A percentile compares a stretch with the other conserved stretches of the same genome.
These are phyloP conservation scores for Encarsia formosa DNA, from an alignment of 2,888 invertebrate species.

Conservation along the genomic window DNA sequence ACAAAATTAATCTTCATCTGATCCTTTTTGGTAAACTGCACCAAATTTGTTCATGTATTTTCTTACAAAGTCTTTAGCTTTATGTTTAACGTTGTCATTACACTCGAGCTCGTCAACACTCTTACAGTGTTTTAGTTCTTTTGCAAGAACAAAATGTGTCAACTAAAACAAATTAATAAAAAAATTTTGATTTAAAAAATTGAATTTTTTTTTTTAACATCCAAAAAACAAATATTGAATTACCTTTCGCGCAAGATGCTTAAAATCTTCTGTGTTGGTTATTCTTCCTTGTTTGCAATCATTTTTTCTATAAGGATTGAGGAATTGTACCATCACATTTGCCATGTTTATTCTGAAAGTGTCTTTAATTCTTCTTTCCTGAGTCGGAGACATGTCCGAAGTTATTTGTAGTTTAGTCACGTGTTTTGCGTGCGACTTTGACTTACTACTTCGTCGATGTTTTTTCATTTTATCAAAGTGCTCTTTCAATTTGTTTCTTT, in stretches of 20 bases:
- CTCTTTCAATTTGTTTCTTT: slow-evolving; percentile 55
- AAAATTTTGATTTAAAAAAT: slow-evolving; percentile 2
- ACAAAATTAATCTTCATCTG: slow-evolving; percentile 57
- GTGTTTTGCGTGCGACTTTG: slow-evolving; percentile 43
- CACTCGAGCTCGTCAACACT: slow-evolving; percentile 80
- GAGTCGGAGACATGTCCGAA: slow-evolving; percentile 54
- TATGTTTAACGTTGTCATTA: slow-evolving; percentile 87
- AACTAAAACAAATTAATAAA: slow-evolving; percentile 59
- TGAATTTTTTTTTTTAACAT: neutral
- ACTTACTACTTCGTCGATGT: slow-evolving; percentile 46
- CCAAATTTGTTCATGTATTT: slow-evolving; percentile 97
- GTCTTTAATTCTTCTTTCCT: slow-evolving; percentile 75
- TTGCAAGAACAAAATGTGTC: slow-evolving; percentile 92
- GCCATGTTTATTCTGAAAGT: slow-evolving; percentile 77
- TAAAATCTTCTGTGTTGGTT: slow-evolving; percentile 85
- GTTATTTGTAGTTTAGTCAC: slow-evolving; percentile 46
- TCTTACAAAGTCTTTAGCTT: slow-evolving; percentile 90
- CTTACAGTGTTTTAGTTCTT: slow-evolving; percentile 88
- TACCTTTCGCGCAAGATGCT: slow-evolving; percentile 90
- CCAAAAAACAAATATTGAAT: neutral
- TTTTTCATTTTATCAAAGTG: slow-evolving; percentile 52
- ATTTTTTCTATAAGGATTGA: slow-evolving; percentile 83
- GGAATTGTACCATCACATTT: slow-evolving; percentile 76
- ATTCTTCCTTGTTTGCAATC: slow-evolving; percentile 83
- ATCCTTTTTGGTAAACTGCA: slow-evolving; percentile 67